Conservation (phyloP, 2,888 invertebrate species). For the Cataglyphis cursor region DNA sequence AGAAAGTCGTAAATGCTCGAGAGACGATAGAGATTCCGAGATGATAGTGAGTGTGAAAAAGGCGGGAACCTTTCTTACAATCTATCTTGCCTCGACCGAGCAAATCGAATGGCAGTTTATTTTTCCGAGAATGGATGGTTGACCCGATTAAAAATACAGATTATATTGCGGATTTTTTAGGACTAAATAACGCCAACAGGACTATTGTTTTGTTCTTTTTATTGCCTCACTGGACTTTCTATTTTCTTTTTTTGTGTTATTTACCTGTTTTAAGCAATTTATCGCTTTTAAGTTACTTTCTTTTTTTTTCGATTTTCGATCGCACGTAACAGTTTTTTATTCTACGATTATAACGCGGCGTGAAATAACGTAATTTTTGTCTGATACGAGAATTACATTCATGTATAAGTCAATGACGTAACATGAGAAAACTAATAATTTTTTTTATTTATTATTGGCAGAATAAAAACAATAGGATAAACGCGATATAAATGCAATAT, state of each 20-base stretch:
- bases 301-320: neutral
- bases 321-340: neutral
- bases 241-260: conserved; percentile 69
- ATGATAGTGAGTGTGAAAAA: conserved; percentile 70
- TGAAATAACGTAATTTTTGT: neutral
- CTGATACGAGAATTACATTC: neutral
- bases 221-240: conserved; percentile 76
- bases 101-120: conserved; percentile 71
- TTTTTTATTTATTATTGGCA: neutral
- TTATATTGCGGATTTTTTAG: conserved; percentile 65
- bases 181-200: conserved; percentile 56
- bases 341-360: neutral
- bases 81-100: conserved; percentile 63
- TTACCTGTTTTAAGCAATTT: neutral
- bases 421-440: conserved; percentile 16
- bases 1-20: conserved; percentile 64
- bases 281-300: conserved; percentile 51
- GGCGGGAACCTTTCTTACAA: conserved; percentile 68
- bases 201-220: conserved; percentile 52
- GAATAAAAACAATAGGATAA: conserved; percentile 1
- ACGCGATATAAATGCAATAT: conserved; percentile 46
- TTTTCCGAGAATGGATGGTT: conserved; percentile 69
- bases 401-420: neutral
- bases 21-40: conserved; percentile 24
- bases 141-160: conserved; percentile 72